Percentiles rank a stretch among this genome's conserved stretches.
Conservation (phyloP, 2,797 vertebrate species). For the Crocodylus rhombifer region DNA sequence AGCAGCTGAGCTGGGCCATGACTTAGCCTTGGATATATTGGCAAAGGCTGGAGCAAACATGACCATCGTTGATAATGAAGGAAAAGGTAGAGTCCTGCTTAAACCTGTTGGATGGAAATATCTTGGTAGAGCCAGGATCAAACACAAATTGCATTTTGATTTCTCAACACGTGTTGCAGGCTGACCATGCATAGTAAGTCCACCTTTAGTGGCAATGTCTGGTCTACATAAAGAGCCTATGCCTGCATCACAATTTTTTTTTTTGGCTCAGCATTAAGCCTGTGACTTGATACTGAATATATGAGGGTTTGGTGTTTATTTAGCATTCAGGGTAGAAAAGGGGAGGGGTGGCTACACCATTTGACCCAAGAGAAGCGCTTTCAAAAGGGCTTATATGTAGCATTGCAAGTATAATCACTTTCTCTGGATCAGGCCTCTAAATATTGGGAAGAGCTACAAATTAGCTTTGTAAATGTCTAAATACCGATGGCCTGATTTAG, state of each 20-base stretch:
- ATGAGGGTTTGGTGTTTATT: background rate
- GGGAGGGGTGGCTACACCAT: background rate
- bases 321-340: rapidly evolving
- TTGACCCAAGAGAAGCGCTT: background rate
- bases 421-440: background rate
- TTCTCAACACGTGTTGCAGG: background rate
- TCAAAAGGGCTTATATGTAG: background rate
- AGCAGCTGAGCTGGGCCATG: conserved; percentile 89
- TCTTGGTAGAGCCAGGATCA: background rate
- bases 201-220: background rate
- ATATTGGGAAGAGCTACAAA: background rate
- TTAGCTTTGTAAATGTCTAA: background rate
- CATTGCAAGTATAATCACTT: background rate
- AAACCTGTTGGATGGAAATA: background rate
- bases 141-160: background rate
- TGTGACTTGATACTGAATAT: background rate
- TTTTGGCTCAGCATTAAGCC: background rate
- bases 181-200: rapidly evolving
- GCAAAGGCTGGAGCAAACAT: conserved; percentile 85
- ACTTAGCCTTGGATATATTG: conserved; percentile 83
- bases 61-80: conserved; percentile 86
- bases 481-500: rapidly evolving
- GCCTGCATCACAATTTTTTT: background rate
- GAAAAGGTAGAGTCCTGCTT: conserved; percentile 86
- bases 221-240: background rate